Base-by-base conservation (phyloP, 2,888 invertebrate genomes). In the Keiferia lycopersicella region DNA sequence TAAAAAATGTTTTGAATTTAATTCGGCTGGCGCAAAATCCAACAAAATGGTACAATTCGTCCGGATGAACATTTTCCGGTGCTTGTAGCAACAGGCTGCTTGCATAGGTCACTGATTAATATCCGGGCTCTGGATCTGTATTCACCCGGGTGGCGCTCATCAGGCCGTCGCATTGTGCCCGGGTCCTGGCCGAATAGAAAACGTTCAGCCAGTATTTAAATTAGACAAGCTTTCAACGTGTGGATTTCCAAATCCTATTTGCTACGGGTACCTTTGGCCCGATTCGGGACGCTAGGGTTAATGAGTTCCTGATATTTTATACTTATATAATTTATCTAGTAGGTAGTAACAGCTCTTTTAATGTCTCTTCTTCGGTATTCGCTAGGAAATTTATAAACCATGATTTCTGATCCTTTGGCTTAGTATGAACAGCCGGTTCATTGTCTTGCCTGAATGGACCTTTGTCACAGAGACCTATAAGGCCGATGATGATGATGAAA, bases 61-160 rank as follows among this genome's bases (percentile, higher is more conserved):
- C 26, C 30, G n/a, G 56, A 51, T 18, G 8, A 51, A 51, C 22
- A 45, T 20, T 45, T 51, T 53, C 22, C 34, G 8, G 26, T 26
- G 16, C 38, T 51, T 60, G 39, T 64, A 61, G 79, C 77, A 81
- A 77, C 78, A 79, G 75, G 73, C 73, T 39, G 68, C 61, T 69
- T 68, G 51, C 51, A 72, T 69, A 63, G 68, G 71, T 66, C 69
- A 67, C 72, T 74, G 78, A 84, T 83, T 82, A 82, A 82, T 79
- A 78, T 72, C 71, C 70, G 65, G 57, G 45, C 68, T 68, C 69
- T 69, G 73, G 81, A 84, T 86, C 82, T 80, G 84, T 82, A 84
- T 86, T 85, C 86, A 78, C 67, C 73, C 78, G 80, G 77, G 72
- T 61, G 61, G 57, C 68, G 73, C 77, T 85, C 82, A 83, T 82